A percentile compares a stretch with the other conserved stretches of the same genome.
Evolutionary conservation across 2,113 vertebrate species (phyloP).

Genomic region (Tetrax tetrax): DNA sequence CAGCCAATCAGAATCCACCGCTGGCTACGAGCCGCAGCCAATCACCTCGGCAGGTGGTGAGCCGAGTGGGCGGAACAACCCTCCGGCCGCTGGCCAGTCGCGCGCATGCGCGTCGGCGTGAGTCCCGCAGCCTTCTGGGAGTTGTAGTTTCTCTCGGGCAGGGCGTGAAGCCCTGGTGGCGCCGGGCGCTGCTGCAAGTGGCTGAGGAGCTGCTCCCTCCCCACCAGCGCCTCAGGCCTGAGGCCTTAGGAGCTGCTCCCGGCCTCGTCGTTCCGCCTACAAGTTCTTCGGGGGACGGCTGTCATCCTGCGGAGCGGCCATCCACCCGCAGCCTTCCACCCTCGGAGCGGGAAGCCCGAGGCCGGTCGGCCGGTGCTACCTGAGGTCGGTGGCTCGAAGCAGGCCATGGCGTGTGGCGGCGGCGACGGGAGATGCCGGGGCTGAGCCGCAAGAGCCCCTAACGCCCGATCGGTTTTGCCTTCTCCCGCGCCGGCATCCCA

Average conservation of each 20-base stretch:
- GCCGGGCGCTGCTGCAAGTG: background rate
- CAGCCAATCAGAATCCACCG: conserved; percentile 1
- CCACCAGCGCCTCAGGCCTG: no score
- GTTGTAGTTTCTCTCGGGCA: background rate
- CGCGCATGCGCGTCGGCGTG: background rate
- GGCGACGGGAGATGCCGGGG: background rate
- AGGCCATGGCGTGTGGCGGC: rapidly evolving
- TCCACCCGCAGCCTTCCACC: background rate
- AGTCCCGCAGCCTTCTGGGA: background rate
- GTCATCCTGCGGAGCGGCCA: rapidly evolving
- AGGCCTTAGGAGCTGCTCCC: background rate
- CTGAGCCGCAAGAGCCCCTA: rapidly evolving
- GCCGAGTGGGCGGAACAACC: rapidly evolving
- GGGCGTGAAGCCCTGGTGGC: rapidly evolving
- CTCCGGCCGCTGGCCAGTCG: rapidly evolving
- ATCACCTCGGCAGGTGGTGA: rapidly evolving
- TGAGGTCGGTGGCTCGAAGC: no score
- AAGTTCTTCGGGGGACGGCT: background rate
- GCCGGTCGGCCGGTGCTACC: background rate
- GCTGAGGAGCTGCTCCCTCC: rapidly evolving
- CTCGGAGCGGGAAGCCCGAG: background rate
- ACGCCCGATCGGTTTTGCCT: rapidly evolving
- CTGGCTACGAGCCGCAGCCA: no score
- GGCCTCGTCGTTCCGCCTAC: background rate
- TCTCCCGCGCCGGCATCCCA: background rate